Conservation (phyloP, 2,888 invertebrate genomes). For the Campoplex capitator region DNA sequence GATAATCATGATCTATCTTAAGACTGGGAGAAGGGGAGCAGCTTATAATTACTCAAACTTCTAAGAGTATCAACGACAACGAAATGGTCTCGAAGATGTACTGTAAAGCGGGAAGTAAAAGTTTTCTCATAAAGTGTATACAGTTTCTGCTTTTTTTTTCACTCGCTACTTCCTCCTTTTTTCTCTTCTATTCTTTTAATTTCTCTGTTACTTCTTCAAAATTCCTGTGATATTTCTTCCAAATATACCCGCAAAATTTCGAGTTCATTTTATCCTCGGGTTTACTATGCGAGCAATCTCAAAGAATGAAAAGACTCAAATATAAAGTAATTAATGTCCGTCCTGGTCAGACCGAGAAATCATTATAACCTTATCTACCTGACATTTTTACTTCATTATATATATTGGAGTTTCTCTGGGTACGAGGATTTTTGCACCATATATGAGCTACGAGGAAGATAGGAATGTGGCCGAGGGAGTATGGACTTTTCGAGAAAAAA, state of each 20-base stretch:
- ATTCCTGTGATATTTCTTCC: background rate
- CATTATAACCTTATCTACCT: conserved; percentile 23
- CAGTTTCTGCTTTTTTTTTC: background rate
- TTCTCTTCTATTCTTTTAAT: background rate
- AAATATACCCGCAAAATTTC: background rate
- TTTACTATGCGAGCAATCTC: background rate
- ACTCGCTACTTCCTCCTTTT: background rate
- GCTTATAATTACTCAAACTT: conserved; percentile 67
- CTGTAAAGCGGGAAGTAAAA: conserved; percentile 50
- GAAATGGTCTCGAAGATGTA: conserved; percentile 61
- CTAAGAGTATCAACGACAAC: conserved; percentile 52
- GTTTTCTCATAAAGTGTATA: conserved; percentile 54
- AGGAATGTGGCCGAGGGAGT: conserved; percentile 3
- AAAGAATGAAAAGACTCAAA: background rate
- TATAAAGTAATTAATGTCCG: background rate
- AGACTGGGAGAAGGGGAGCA: conserved; percentile 38
- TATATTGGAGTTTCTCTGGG: conserved; percentile 14
- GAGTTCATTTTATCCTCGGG: background rate
- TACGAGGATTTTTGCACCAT: conserved; percentile 47
- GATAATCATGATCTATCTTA: conserved; percentile 44
- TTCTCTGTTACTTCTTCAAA: conserved; percentile 5
- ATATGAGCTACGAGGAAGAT: background rate
- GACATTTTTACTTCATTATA: background rate
- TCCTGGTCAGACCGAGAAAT: conserved; percentile 32
- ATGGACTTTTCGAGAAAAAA: conserved; percentile 46